Conservation (phyloP, 2,888 invertebrate genomes). For the Leistus spinibarbis region DNA sequence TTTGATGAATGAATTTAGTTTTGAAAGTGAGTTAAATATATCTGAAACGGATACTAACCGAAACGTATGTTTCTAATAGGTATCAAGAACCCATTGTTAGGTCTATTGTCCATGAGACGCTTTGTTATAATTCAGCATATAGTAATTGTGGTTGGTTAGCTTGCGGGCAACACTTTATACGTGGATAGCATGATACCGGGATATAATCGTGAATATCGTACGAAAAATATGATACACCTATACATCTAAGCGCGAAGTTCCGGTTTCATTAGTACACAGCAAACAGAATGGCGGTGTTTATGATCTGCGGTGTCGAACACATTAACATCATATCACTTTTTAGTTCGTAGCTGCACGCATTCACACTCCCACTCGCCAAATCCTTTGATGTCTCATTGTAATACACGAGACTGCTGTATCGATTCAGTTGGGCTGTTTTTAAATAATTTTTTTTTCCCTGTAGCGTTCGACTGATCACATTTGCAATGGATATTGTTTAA, state of each 20-base stretch:
- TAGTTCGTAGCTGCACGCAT: background rate
- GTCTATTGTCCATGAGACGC: too few species aligned
- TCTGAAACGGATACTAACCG: too few species aligned
- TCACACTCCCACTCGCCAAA: background rate
- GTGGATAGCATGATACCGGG: conserved; percentile 27
- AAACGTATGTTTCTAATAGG: too few species aligned
- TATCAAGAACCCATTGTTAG: too few species aligned
- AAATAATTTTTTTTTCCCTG: background rate
- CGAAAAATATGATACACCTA: conserved; percentile 27
- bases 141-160: conserved; percentile 1
- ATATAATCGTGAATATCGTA: conserved; percentile 27
- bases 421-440: background rate
- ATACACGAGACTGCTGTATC: too few species aligned
- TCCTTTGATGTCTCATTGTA: conserved; percentile 5
- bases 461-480: background rate
- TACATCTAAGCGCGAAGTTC: background rate
- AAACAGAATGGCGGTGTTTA: background rate
- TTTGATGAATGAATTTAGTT: too few species aligned
- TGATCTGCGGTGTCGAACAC: background rate
- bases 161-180: conserved; percentile 16
- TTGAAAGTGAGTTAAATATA: too few species aligned
- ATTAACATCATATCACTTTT: background rate
- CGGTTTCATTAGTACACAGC: conserved; percentile 15
- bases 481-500: background rate
- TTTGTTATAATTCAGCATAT: background rate